phyloP scores from a whole-genome alignment of 1,140 invertebrate genomes.

The Samia ricini region DNA sequence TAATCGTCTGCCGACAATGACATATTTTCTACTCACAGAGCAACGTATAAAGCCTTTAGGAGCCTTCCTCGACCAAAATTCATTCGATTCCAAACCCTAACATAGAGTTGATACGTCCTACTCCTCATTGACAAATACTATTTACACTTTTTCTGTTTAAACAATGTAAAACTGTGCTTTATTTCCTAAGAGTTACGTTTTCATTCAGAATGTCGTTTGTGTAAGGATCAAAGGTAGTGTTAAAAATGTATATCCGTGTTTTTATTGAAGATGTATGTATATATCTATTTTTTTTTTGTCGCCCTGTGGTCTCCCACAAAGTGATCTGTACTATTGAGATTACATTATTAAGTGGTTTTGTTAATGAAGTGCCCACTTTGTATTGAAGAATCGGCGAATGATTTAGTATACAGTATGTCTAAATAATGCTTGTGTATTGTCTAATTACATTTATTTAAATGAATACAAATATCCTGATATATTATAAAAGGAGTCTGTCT shows the following conservation, averaged over 20 bases:
- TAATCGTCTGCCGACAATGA: conserved; percentile 40
- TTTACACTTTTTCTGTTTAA: neutral
- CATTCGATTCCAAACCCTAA: neutral
- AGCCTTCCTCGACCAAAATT: neutral
- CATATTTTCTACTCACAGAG: conserved; percentile 29
- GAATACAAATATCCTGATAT: too few species aligned
- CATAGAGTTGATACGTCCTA: neutral
- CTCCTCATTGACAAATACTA: neutral
- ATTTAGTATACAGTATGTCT: neutral
- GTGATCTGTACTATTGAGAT: conserved; percentile 15
- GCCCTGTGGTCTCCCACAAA: conserved; percentile 5
- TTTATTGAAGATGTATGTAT: conserved; percentile 4
- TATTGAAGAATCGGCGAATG: neutral
- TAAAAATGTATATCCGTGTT: conserved; percentile 16
- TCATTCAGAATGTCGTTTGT: neutral
- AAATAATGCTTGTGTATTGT: neutral
- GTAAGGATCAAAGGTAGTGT: conserved; percentile 9
- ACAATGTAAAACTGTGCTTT: neutral
- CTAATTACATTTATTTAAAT: too few species aligned
- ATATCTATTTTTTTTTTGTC: conserved; percentile 10
- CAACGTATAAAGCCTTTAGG: too few species aligned
- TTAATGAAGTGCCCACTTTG: conserved; percentile 5
- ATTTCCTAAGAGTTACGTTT: neutral
- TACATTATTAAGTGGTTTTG: conserved; percentile 13
- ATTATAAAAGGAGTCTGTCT: too few species aligned